phyloP scores from a whole-genome alignment of 2,888 invertebrate genomes.

The Corbicula japonica region DNA sequence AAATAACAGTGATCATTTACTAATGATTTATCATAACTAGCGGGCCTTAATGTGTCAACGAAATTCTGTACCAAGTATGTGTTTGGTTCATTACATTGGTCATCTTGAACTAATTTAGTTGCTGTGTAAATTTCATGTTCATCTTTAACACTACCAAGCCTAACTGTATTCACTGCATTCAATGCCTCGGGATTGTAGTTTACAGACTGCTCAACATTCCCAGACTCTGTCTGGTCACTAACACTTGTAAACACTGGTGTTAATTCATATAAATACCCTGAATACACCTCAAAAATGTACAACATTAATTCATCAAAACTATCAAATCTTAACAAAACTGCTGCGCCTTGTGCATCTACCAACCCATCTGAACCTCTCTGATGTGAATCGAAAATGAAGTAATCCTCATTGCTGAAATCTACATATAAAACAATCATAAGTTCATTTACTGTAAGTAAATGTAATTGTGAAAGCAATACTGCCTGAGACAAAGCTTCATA shows the following conservation, averaged over 20 bases:
- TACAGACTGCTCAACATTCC: no score
- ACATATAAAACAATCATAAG: background rate
- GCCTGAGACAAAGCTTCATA: background rate
- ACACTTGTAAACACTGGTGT: constrained; percentile 15
- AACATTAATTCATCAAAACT: constrained; percentile 1
- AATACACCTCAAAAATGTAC: constrained; percentile 6
- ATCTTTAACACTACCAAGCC: background rate
- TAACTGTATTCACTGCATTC: background rate
- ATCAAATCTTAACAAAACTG: constrained; percentile 9
- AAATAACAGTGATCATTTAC: no score
- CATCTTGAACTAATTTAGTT: background rate
- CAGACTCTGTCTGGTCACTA: background rate
- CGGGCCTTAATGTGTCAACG: no score
- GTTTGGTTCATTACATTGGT: background rate
- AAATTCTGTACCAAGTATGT: background rate
- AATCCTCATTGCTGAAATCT: background rate
- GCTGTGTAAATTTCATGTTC: background rate
- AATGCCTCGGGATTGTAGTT: no score
- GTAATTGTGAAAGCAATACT: background rate
- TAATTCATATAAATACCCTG: constrained; percentile 11
- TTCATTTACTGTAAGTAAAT: background rate
- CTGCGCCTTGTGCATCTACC: background rate
- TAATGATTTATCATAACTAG: no score
- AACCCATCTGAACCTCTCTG: background rate
- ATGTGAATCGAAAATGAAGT: constrained; percentile 5